Evolutionary conservation across 2,797 vertebrate genomes (phyloP), one percentile per base, ranked within the genome.

Genomic region (Astyanax mexicanus): DNA sequence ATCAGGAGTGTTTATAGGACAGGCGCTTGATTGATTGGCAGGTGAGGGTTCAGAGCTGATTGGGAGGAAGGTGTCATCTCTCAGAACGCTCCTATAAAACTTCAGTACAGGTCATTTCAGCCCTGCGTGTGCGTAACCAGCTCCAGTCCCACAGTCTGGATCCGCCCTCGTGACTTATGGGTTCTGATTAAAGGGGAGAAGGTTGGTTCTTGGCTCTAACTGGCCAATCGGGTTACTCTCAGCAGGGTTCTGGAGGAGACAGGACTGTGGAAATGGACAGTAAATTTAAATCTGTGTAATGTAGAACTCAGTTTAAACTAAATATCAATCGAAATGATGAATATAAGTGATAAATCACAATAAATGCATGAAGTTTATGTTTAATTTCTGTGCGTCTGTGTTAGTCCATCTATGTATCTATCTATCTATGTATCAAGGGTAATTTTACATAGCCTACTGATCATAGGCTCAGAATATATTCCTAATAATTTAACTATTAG

Each of bases 1-100:
- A 45, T 64, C 61, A 64, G 61, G 11, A 42, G 21, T 64, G 40
- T 64, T 64, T 64, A 44, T 25, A 17, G 38, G 40, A 17, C 13
- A 21, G 40, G 21, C 0, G 0, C 21, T 27, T 13, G 21, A 23
- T 62, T 23, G 60, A 62, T 23, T 62, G 60, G 4, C 35, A 62
- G 37, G 19, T 13, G 5, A 17, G 5, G 32, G 9, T 5, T 2
- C 29, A 57, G 29, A 29, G 17, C 27, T 57, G 11, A 27, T 27
- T 55, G 55, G n/a, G n/a, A n/a, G n/a, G n/a, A n/a, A 32, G 29
- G 29, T 32, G 2, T 2, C 61, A 8, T 21, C 4, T 21, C 27
- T 11, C 32, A 4, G 55, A 15, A 6, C 13, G 55, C 27, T 15
- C 42, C n/a, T 4, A 21, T 40, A 13, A 38, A 38, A 40, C 21